These are phyloP conservation scores for Bungarus multicinctus DNA, from an alignment of 2,113 vertebrate species.

Conservation along the genomic window DNA sequence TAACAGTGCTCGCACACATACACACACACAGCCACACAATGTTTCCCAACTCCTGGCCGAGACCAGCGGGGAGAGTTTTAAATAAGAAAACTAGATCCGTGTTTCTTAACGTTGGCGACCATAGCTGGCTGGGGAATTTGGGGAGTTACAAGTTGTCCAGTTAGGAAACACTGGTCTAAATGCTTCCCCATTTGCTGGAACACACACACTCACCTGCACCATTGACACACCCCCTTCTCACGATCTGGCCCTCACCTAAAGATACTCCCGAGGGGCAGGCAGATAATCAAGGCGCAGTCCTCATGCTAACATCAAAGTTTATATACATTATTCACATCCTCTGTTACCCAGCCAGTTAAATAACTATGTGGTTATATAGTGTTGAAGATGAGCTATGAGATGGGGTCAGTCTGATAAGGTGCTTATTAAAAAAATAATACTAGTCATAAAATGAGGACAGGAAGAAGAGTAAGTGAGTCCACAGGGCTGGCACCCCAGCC, in stretches of 20 bases:
- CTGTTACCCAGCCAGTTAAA: constrained; percentile 90
- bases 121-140: not conserved
- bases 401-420: constrained; percentile 79
- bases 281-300: not conserved
- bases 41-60: not conserved
- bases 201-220: not conserved
- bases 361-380: constrained; percentile 82
- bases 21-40: not conserved
- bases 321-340: constrained; percentile 99
- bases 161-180: not conserved
- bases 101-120: not conserved
- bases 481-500: not conserved
- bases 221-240: not conserved
- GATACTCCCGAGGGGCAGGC: not conserved
- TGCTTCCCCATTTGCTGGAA: not conserved
- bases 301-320: constrained; percentile 60
- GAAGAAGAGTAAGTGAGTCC: constrained; percentile 45
- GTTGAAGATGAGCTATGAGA: constrained; percentile 62
- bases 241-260: constrained; percentile 17
- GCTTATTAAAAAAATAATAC: constrained; percentile 71
- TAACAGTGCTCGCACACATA: not conserved
- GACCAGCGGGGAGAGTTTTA: not conserved
- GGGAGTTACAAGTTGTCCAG: not conserved
- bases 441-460: constrained; percentile 35
- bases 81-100: not conserved